Percentiles rank a stretch among this genome's conserved stretches.
These are phyloP conservation scores for Brachypodius melanocephalos DNA, from an alignment of 2,113 vertebrate genomes.

Conservation along the genomic window DNA sequence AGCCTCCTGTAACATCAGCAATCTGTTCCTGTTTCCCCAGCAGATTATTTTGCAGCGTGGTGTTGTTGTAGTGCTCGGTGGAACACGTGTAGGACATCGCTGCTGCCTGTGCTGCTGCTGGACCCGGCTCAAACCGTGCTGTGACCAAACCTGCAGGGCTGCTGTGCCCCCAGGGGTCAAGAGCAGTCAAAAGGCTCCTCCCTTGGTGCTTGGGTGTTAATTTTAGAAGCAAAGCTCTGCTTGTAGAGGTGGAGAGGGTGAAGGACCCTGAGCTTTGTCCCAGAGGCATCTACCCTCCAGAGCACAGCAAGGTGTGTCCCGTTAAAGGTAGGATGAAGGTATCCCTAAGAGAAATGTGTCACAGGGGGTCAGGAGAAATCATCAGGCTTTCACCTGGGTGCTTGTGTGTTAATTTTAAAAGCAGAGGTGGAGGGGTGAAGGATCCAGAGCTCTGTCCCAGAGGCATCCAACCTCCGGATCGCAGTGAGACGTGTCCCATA, in stretches of 20 bases:
- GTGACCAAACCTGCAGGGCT: fast-evolving
- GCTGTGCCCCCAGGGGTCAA: background rate
- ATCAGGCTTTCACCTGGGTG: background rate
- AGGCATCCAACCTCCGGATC: background rate
- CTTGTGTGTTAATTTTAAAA: background rate
- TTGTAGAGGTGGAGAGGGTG: background rate
- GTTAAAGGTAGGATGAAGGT: background rate
- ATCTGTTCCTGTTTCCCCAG: background rate
- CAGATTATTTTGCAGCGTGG: background rate
- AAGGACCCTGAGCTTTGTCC: background rate
- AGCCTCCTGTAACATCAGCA: background rate
- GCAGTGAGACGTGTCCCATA: fast-evolving
- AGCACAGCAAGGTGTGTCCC: fast-evolving
- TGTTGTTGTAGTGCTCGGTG: background rate
- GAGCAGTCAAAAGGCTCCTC: background rate
- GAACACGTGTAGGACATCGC: background rate
- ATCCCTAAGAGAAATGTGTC: background rate
- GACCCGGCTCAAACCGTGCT: fast-evolving
- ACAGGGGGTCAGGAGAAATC: background rate
- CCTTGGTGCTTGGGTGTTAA: background rate
- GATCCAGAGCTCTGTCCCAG: background rate
- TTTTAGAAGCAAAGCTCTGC: background rate
- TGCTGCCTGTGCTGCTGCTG: background rate
- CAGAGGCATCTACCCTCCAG: background rate
- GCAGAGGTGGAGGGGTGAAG: background rate